phyloP scores from a whole-genome alignment of 2,888 invertebrate species.

The Xanthia icteritia region DNA sequence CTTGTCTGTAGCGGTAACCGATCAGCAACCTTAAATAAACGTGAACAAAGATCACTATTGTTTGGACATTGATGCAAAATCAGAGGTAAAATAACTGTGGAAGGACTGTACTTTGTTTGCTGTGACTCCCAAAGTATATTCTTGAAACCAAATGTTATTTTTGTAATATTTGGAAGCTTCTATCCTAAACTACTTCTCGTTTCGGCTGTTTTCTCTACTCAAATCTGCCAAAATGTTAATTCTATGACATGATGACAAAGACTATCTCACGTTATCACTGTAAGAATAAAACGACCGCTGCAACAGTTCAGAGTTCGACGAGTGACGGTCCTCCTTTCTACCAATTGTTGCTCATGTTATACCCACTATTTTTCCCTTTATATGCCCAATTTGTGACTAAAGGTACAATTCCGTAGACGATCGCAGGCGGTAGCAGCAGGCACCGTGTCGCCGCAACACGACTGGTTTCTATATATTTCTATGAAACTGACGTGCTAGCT shows the following conservation, averaged over 20 bases:
- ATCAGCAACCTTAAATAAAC: neutral
- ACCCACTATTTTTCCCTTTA: neutral
- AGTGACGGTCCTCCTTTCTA: neutral
- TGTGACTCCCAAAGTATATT: neutral
- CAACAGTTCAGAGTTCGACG: neutral
- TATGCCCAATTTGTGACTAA: neutral
- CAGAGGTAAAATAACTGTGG: neutral
- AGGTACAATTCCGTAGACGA: too few relatives aligned
- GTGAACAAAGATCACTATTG: neutral
- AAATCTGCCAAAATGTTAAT: neutral
- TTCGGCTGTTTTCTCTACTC: neutral
- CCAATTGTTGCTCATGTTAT: neutral
- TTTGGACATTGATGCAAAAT: neutral
- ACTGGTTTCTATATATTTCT: too few relatives aligned
- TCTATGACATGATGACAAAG: neutral
- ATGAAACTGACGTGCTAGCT: too few relatives aligned
- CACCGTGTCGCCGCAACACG: too few relatives aligned
- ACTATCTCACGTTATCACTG: neutral
- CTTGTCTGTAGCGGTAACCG: neutral
- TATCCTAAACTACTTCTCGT: neutral
- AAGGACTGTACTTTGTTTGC: too few relatives aligned
- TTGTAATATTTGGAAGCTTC: neutral
- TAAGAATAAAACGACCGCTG: neutral
- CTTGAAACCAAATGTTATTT: neutral
- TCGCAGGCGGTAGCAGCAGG: too few relatives aligned